Conservation (phyloP, 2,797 vertebrate species). For the Microhierax caerulescens region DNA sequence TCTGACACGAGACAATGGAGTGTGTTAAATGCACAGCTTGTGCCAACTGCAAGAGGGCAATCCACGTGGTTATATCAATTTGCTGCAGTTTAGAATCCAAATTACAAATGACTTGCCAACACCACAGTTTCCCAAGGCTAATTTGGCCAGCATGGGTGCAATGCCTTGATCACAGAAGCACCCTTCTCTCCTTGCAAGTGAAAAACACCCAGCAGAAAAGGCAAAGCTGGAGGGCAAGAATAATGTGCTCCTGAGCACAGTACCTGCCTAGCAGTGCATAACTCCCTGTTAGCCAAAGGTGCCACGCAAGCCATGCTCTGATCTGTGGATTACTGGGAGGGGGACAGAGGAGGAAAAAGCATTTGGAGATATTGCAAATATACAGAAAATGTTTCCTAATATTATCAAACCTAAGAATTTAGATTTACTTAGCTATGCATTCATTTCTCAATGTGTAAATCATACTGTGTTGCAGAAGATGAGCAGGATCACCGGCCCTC, state of each 20-base stretch:
- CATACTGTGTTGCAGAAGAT: neutral
- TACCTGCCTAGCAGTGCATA: neutral
- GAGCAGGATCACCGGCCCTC: neutral
- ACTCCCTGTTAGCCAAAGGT: neutral
- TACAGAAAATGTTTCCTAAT: accelerated
- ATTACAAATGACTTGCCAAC: neutral
- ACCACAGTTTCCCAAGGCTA: neutral
- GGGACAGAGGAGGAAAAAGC: neutral
- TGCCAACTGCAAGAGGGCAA: neutral
- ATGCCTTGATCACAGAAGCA: neutral
- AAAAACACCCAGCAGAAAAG: neutral
- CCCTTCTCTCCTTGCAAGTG: neutral
- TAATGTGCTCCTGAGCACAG: neutral
- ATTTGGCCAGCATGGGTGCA: neutral
- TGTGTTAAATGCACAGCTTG: neutral
- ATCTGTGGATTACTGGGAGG: neutral
- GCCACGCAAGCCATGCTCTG: neutral
- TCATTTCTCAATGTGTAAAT: neutral
- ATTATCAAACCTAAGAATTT: neutral
- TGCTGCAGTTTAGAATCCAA: neutral
- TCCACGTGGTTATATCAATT: neutral
- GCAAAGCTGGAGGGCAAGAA: neutral
- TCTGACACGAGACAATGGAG: neutral
- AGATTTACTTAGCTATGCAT: neutral
- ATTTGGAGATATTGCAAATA: neutral